Evolutionary conservation across 2,888 invertebrate species (phyloP).

Genomic region (Drosophila multiciliata): DNA sequence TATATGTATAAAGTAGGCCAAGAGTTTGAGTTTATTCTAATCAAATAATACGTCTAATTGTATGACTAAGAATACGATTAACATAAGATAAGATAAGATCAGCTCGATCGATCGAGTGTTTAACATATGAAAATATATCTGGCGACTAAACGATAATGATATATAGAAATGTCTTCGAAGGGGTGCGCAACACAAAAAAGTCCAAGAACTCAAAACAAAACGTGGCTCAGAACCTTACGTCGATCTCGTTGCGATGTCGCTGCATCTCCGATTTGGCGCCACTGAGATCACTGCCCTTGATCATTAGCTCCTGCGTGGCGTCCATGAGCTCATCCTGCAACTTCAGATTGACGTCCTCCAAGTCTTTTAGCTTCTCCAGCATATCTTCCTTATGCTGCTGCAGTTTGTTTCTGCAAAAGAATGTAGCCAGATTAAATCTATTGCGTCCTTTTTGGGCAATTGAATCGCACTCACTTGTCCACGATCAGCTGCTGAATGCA

Average conservation of each 20-base stretch:
- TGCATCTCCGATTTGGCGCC: conserved; percentile 86
- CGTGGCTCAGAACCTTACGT: conserved; percentile 85
- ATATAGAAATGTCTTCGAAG: conserved; percentile 79
- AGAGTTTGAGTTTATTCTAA: conserved; percentile 57
- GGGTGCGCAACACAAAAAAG: conserved; percentile 58
- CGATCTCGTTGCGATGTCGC: conserved; percentile 87
- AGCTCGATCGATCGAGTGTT: conserved; percentile 31
- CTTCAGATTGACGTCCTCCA: conserved; percentile 86
- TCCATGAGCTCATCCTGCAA: conserved; percentile 87
- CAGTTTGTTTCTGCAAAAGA: conserved; percentile 82
- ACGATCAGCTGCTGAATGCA: conserved; percentile 88
- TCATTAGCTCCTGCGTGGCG: conserved; percentile 86
- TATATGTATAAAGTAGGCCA: conserved; percentile 50
- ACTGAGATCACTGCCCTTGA: conserved; percentile 86
- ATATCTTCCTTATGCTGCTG: conserved; percentile 85
- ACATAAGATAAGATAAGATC: conserved; percentile 62
- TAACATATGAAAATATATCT: conserved; percentile 73
- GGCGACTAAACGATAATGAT: conserved; percentile 60
- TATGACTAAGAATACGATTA: conserved; percentile 60
- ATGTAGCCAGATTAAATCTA: neutral
- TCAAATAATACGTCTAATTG: conserved; percentile 58
- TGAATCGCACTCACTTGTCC: conserved; percentile 86
- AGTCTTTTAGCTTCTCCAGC: conserved; percentile 86
- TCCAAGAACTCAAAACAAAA: conserved; percentile 29
- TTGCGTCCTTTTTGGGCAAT: neutral